Evolutionary conservation across 2,113 vertebrate genomes (phyloP), one percentile per base, ranked within the genome.

Genomic region (Epinephelus fuscoguttatus): DNA sequence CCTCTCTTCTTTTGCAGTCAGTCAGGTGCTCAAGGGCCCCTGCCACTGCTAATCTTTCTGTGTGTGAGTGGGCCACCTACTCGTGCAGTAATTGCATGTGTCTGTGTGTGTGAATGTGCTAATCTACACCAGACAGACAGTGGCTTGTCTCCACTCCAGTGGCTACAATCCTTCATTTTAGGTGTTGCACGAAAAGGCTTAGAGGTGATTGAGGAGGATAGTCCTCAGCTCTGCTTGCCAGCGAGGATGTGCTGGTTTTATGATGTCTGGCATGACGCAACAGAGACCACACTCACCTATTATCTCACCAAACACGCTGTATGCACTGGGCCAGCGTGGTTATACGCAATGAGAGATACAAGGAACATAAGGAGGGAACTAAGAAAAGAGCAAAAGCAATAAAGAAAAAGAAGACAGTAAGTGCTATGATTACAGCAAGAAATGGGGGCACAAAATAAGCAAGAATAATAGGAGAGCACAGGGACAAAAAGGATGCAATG

Each of bases 111-210:
- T 70, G 27, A 67, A 57, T 56, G 50, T 66, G 53, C 86, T 93
- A 90, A 93, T 94, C 90, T 91, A 47, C 84, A 73, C 50, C 66
- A 78, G 79, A 75, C 90, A 94, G 86, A 86, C 84, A 78, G 76
- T 63, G 76, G 81, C 89, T 89, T 85, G 88, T 90, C 91, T 87
- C 61, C 72, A 88, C 91, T 85, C 76, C 88, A 82, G 62, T 53
- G 74, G 83, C 77, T 67, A 64, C 78, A 86, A 90, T 88, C 84
- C 77, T 81, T 89, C 76, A 89, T 88, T 87, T 89, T 70, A 84
- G 84, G 80, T 88, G 81, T 75, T 84, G 64, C 70, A 79, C 5
- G 40, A 61, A 90, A 87, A 75, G 89, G 85, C 84, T 88, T 90
- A 87, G 47, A 79, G 78, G 80, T 80, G 83, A 89, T 89, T 85